Evolutionary conservation across 2,888 invertebrate genomes (phyloP).

Genomic region (Scrobipalpa atriplicella): DNA sequence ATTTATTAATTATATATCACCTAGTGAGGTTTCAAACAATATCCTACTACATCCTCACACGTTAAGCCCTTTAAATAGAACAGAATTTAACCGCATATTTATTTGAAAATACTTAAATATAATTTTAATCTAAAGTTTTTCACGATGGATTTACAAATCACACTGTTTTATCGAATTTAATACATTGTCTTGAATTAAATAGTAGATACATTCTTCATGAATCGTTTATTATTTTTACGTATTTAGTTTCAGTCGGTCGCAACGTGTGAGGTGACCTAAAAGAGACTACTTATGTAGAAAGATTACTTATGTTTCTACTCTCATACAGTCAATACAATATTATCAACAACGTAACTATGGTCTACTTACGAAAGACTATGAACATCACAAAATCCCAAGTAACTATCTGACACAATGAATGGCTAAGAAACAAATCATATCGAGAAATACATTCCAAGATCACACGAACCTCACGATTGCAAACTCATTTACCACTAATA

Average conservation of each 20-base stretch:
- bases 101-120: not conserved
- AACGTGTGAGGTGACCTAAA: slow-evolving; percentile 70
- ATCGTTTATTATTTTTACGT: slow-evolving; percentile 41
- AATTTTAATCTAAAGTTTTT: slow-evolving; percentile 5
- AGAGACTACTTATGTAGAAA: slow-evolving; percentile 73
- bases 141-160: not conserved
- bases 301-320: slow-evolving; percentile 65
- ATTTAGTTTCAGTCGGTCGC: slow-evolving; percentile 46
- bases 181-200: not conserved
- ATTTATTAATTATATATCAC: slow-evolving; percentile 69
- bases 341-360: slow-evolving; percentile 74
- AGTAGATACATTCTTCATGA: not conserved
- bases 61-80: slow-evolving; percentile 36
- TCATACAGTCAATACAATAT: slow-evolving; percentile 67
- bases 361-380: slow-evolving; percentile 70
- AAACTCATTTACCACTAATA: slow-evolving; percentile 43
- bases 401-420: slow-evolving; percentile 50
- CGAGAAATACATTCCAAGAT: slow-evolving; percentile 31
- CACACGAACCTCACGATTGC: slow-evolving; percentile 49
- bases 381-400: slow-evolving; percentile 69
- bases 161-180: not conserved
- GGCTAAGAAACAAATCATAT: slow-evolving; percentile 54
- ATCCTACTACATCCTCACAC: slow-evolving; percentile 54
- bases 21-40: slow-evolving; percentile 81
- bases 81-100: not conserved